Evolutionary conservation across 2,888 invertebrate genomes (phyloP), one percentile per base, ranked within the genome.

Genomic region (Cistogaster globosa): DNA sequence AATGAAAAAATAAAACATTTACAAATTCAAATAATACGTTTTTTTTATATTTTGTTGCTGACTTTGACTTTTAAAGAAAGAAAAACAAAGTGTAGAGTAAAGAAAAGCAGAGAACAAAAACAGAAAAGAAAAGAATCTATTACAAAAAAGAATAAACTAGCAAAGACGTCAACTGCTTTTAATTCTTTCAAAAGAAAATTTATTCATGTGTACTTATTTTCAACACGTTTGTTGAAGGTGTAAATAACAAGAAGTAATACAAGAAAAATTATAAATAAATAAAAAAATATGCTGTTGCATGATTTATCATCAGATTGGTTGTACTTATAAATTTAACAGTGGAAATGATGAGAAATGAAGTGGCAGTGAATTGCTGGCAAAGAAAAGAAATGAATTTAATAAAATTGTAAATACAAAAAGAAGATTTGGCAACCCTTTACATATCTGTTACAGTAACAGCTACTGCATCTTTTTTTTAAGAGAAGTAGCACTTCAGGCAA

Each of bases 191-290:
- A 51, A 74, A 14, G 12, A 58, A 76, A 67, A 48, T 48, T 67
- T 77, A 77, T 68, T 77, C 57, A 55, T 38, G 57, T 57, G 22
- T 76, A 69, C 79, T 83, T 69, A 79, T 63, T 71, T 69, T 74
- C 72, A 68, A 78, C 83, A 83, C 83, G 48, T 32, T 75, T 75
- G 68, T 78, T 68, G 9, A 67, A 79, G 83, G 79, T 84, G 71
- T 65, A 71, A 84, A 84, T 75, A 79, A 75, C 51, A 78, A 78
- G 72, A 75, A 83, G 63, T 67, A 65, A 79, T 58, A 57, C 18
- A 62, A 62, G 26, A 68, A 55, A 63, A 36, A 42, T 36, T 26
- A 45, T 48, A 55, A 45, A 65, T 45, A 55, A 53, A 57, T 32
- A 65, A 65, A 65, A 57, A 79, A 22, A 71, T 7, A 20, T 72